Percentiles rank a stretch among this genome's conserved stretches.
phyloP scores from a whole-genome alignment of 2,113 vertebrate genomes.

The Zootoca vivipara region DNA sequence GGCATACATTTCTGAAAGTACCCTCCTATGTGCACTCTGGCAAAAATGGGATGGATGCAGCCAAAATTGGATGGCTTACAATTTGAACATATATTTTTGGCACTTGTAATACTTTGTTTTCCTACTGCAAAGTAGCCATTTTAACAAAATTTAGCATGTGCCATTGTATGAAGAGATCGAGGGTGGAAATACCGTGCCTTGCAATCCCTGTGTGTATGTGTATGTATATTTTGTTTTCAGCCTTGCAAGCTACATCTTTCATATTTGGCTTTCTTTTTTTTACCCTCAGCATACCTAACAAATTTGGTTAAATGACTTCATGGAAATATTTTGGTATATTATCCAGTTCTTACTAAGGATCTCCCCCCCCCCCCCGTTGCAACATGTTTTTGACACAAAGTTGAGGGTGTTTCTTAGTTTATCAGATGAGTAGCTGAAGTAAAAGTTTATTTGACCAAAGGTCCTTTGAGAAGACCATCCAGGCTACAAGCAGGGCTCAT shows the following conservation, averaged over 20 bases:
- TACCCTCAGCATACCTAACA: neutral
- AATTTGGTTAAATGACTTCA: neutral
- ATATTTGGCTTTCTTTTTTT: neutral
- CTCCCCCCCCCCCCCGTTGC: no score
- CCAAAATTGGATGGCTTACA: neutral
- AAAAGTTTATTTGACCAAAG: neutral
- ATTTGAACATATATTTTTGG: neutral
- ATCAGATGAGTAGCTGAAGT: no score
- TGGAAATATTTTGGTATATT: neutral
- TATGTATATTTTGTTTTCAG: neutral
- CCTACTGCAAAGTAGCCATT: neutral
- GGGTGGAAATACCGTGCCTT: no score
- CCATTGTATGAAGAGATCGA: no score
- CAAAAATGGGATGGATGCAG: neutral
- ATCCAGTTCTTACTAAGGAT: neutral
- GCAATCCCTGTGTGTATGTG: neutral
- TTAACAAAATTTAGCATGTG: neutral
- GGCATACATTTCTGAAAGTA: neutral
- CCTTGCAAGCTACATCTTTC: neutral
- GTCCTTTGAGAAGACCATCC: neutral
- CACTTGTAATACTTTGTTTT: neutral
- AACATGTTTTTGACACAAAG: no score
- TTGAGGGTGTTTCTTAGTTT: neutral
- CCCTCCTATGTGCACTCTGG: no score
- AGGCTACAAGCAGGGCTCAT: neutral